A percentile compares a stretch with the other conserved stretches of the same genome.
Evolutionary conservation across 2,113 vertebrate species (phyloP).

Genomic region (Cynocephalus volans): DNA sequence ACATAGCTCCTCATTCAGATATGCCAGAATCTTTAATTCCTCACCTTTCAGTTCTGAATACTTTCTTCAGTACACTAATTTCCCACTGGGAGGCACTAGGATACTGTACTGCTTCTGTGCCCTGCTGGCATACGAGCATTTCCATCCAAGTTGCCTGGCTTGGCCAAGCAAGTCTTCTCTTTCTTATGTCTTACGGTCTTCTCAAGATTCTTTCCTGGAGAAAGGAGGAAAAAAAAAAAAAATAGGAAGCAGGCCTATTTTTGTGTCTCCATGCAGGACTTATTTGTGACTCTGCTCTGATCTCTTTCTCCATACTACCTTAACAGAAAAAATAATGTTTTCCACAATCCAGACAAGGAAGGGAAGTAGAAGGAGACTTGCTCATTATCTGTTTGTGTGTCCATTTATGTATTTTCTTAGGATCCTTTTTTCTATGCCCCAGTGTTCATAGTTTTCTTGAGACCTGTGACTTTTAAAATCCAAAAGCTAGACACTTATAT

Average conservation of each 20-base stretch:
- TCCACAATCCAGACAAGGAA: background rate
- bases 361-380: background rate
- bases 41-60: background rate
- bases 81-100: constrained; percentile 61
- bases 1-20: background rate
- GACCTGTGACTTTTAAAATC: background rate
- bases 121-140: background rate
- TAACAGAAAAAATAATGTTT: background rate
- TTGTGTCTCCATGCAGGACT: background rate
- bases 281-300: background rate
- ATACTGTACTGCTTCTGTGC: background rate
- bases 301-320: background rate
- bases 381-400: background rate
- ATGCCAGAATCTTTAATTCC: background rate
- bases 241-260: background rate
- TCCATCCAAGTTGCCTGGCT: background rate
- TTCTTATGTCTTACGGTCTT: background rate
- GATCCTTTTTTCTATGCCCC: background rate
- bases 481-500: background rate
- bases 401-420: background rate
- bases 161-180: background rate
- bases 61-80: background rate
- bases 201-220: background rate
- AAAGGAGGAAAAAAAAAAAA: background rate
- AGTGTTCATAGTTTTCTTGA: background rate